Conservation (phyloP, 2,797 vertebrate species). For the Somateria mollissima region DNA sequence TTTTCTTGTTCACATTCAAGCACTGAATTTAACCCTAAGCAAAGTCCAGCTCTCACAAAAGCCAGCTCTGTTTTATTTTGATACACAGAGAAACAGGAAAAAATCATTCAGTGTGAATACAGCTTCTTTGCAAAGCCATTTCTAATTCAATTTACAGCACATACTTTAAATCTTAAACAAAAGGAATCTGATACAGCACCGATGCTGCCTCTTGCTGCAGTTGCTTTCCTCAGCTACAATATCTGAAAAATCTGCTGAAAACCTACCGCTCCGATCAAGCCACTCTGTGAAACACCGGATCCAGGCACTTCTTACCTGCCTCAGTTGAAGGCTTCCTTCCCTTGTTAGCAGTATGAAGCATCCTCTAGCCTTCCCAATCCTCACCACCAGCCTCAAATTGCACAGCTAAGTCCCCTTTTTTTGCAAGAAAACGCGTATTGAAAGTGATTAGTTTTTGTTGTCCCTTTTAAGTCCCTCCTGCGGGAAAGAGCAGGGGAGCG, state of each 20-base stretch:
- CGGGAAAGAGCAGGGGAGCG: constrained; percentile 81
- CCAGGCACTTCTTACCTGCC: constrained; percentile 83
- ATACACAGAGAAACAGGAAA: constrained; percentile 14
- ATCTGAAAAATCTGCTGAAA: constrained; percentile 24
- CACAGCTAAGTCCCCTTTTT: constrained; percentile 75
- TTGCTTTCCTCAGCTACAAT: constrained; percentile 71
- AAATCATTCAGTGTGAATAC: constrained; percentile 52
- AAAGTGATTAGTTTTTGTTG: constrained; percentile 80
- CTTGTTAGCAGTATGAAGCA: constrained; percentile 84
- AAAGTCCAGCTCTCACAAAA: constrained; percentile 75
- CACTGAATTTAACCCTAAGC: constrained; percentile 64
- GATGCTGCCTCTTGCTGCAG: constrained; percentile 68
- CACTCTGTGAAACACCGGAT: constrained; percentile 60
- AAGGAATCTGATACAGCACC: constrained; percentile 72
- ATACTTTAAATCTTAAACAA: constrained; percentile 80
- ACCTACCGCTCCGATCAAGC: constrained; percentile 66
- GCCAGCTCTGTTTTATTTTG: constrained; percentile 50
- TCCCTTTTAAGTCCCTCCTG: constrained; percentile 83
- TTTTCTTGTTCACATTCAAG: constrained; percentile 31
- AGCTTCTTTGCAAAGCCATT: constrained; percentile 66
- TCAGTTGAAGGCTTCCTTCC: constrained; percentile 84
- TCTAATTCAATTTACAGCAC: constrained; percentile 74
- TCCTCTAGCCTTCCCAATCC: constrained; percentile 81
- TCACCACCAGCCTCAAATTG: constrained; percentile 77
- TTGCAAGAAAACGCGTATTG: constrained; percentile 76